Evolutionary conservation across 2,888 invertebrate species (phyloP), one percentile per base, ranked within the genome.

Genomic region (Anagyrus pseudococci): DNA sequence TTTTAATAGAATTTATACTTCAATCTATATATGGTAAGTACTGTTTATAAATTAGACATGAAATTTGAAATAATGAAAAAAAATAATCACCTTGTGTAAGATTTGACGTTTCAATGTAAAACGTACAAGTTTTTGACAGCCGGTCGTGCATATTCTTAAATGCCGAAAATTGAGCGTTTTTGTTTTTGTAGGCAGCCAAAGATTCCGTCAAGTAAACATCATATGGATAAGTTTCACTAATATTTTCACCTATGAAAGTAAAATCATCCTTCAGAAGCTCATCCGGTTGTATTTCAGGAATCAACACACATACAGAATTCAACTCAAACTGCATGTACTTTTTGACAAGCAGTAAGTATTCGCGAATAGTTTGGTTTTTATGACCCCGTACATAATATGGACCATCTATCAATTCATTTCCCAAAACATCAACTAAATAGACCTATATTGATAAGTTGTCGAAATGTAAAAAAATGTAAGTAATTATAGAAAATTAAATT

Each of bases 331-430:
- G 80, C 54, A 87, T 75, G 37, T 83, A 79, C 58, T 80, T 77
- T 20, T 83, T 83, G 62, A 91, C 79, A 55, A 85, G 83, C 58
- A 81, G 78, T 72, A 87, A 88, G 63, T 89, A 83, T 49, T 85
- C 85, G 29, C 78, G 80, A 17, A 86, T 84, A 20, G 86, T 86
- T 23, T 87, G 85, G 48, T 82, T 82, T 29, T 83, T 79, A 70
- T 85, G 84, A 23, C 87, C 86, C 65, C 89, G 83, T 10, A 91
- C 83, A 70, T 82, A 82, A 68, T 84, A 82, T 25, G 89, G 88
- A 29, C 87, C 87, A 68, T 87, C 84, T 60, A 86, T 82, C 63
- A 86, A 78, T 56, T 87, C 86, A 74, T 86, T 87, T 25, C 82
- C 84, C 50, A 84, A 82, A 54, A 88, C 73, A 77, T 89, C 85